Percentiles rank a stretch among this genome's conserved stretches.
These are phyloP conservation scores for Lethocerus indicus DNA, from an alignment of 1,140 invertebrate genomes.

Conservation along the genomic window DNA sequence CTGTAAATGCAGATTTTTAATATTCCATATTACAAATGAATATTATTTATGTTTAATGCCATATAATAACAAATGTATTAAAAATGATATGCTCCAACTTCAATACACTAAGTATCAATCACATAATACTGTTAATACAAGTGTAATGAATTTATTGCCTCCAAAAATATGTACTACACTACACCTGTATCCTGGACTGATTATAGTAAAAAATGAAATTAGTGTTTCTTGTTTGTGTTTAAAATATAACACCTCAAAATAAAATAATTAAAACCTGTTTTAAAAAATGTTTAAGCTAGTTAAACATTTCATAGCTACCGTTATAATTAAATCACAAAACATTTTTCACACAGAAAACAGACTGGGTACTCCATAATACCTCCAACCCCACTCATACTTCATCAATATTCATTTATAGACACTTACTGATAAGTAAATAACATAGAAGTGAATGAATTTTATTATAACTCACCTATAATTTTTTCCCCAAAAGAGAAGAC, in stretches of 20 bases:
- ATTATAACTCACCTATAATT: conserved; percentile 24
- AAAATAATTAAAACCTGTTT: too few species aligned
- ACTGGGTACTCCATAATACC: too few species aligned
- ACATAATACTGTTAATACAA: background rate
- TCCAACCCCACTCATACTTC: too few species aligned
- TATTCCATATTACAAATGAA: background rate
- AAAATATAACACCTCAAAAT: too few species aligned
- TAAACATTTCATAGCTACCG: background rate
- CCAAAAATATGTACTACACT: background rate
- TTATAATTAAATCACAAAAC: background rate
- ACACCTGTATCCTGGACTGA: too few species aligned
- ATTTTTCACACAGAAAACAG: background rate
- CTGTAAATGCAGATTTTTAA: conserved; percentile 18
- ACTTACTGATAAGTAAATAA: conserved; percentile 2
- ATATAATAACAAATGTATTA: background rate
- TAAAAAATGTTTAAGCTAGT: background rate
- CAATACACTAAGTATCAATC: background rate
- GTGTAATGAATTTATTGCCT: background rate
- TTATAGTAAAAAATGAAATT: too few species aligned
- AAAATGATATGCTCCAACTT: background rate
- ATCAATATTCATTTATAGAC: background rate
- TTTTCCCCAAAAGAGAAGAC: conserved; percentile 29
- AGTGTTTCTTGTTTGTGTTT: too few species aligned
- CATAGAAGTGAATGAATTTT: background rate
- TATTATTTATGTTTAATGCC: background rate